phyloP scores from a whole-genome alignment of 1,140 invertebrate species.

The Hirudo medicinalis region DNA sequence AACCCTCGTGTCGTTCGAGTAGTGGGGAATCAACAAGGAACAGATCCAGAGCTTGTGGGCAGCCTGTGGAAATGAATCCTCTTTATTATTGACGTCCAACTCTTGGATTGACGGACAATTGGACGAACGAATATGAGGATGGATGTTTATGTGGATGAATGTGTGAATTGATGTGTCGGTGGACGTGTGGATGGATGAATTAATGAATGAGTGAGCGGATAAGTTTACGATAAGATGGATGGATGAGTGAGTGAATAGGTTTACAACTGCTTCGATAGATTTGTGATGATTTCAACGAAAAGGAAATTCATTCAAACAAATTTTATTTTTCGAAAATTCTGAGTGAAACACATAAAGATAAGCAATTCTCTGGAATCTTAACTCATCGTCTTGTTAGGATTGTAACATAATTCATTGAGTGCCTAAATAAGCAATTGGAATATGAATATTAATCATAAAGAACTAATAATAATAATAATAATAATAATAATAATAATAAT shows the following conservation, averaged over 20 bases:
- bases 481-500: too few relatives aligned
- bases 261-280: too few relatives aligned
- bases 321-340: too few relatives aligned
- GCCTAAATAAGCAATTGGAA: too few relatives aligned
- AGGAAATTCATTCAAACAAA: too few relatives aligned
- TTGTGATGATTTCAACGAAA: too few relatives aligned
- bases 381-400: background rate
- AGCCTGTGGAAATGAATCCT: background rate
- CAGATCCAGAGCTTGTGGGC: constrained; percentile 6
- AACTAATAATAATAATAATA: background rate
- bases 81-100: too few relatives aligned
- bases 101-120: background rate
- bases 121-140: background rate
- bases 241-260: too few relatives aligned
- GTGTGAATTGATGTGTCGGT: background rate
- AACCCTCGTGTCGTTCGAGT: background rate
- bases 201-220: background rate
- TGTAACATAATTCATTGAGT: too few relatives aligned
- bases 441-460: background rate
- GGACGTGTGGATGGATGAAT: background rate
- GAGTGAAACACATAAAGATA: too few relatives aligned
- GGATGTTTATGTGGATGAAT: background rate
- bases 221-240: too few relatives aligned
- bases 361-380: too few relatives aligned
- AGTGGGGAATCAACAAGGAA: constrained; percentile 6